Evolutionary conservation across 1,140 invertebrate species (phyloP), one percentile per base, ranked within the genome.

Genomic region (Meloidogyne exigua): DNA sequence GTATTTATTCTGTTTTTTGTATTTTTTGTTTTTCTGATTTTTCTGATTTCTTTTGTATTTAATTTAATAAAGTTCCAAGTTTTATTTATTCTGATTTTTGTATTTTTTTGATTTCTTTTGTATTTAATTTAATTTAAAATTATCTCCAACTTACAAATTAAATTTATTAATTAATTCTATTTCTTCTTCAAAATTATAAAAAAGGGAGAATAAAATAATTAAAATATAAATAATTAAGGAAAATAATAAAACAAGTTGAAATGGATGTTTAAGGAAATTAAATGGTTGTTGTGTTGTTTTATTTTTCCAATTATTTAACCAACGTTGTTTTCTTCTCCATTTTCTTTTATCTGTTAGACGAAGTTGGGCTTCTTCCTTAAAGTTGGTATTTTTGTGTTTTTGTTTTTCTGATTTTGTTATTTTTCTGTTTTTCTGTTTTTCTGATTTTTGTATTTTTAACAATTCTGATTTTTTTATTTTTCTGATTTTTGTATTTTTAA

Each of bases 181-280:
- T 49, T 21, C 49, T n/a, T 57, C 18, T 57, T 57, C 49, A 57
- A 57, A 57, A 57, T 57, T n/a, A 57, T 57, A 57, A 57, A 57
- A 57, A n/a, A 57, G 21, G 4, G 49, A 57, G 21, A 32, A 67
- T 18, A 75, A 18, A 69, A 81, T 77, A 26, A 83, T 78, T 10
- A 79, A n/a, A 62, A 76, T 57, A 69, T 83, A 84, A 18, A 80
- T 49, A 36, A 84, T 28, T 3, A 66, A 72, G 2, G 82, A 68
- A 44, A 75, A 23, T 36, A 83, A 64, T 42, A 83, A 67, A 32
- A 83, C 42, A 25, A 83, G 21, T 15, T 79, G 82, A 57, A 83
- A 84, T 21, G 79, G 73, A 49, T 81, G 77, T 39, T 82, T 65
- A 44, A 26, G 15, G 18, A 77, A 84, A 42, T 84, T 9, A 64